Conservation (phyloP, 2,113 vertebrate genomes). For the Cryptotis parvus region DNA sequence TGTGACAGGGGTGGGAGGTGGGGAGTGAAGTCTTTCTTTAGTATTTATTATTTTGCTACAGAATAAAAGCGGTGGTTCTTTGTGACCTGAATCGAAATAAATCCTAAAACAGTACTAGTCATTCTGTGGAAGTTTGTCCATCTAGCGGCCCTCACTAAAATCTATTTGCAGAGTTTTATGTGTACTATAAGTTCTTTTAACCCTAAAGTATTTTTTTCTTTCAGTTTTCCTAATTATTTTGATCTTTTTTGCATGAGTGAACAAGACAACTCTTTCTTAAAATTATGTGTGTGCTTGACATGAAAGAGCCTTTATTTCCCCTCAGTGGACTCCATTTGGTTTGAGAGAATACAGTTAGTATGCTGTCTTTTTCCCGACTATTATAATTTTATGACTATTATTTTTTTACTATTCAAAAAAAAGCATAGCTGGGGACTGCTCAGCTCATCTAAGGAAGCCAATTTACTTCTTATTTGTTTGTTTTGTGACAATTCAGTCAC, state of each 20-base stretch:
- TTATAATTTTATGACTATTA: constrained; percentile 50
- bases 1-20: neutral
- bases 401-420: constrained; percentile 32
- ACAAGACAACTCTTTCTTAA: constrained; percentile 46
- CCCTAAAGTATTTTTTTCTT: neutral
- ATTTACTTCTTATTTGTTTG: neutral
- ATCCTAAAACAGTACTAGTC: neutral
- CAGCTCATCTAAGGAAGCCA: constrained; percentile 1
- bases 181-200: neutral
- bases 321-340: neutral
- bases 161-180: neutral
- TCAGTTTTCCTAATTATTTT: constrained; percentile 49
- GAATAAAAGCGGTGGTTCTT: constrained; percentile 52
- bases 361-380: neutral
- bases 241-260: constrained; percentile 40
- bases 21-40: neutral
- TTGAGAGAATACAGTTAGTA: neutral
- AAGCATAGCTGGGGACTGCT: neutral
- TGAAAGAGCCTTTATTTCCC: neutral
- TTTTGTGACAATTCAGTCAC: constrained; percentile 15
- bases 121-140: neutral
- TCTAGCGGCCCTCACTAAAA: neutral
- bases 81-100: constrained; percentile 61
- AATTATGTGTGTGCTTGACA: neutral
- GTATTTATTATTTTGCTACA: constrained; percentile 67